Evolutionary conservation across 2,888 invertebrate genomes (phyloP), one percentile per base, ranked within the genome.

Genomic region (Drosophila prolongata): DNA sequence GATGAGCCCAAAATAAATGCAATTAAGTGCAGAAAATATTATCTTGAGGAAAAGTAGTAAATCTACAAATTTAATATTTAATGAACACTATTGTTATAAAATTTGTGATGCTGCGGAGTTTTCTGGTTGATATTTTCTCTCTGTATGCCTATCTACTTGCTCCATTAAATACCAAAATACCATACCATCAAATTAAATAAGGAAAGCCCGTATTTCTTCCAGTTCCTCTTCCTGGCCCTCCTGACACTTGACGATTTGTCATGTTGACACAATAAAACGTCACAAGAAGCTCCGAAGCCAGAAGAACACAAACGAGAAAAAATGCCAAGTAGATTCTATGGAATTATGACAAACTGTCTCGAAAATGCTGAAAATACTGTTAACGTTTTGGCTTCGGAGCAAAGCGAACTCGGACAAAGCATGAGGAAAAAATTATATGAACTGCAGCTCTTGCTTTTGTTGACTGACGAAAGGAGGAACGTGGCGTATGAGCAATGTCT

Each of bases 301-400:
- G 35, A 46, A 50, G 47, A 49, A 35, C 70, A 60, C 42, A 66
- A 66, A 70, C 64, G 61, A 52, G 77, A 65, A 69, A 64, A 76
- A 70, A 75, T 66, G 57, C 46, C 56, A 55, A 76, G 76, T 55
- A 73, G 66, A 87, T 89, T 71, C 80, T 78, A 84, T 87, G 85
- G 87, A 86, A 86, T 86, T 86, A 86, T 86, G 89, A 86, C 85
- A 85, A 89, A 86, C 87, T 86, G 85, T 89, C 89, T 84, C 78
- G 68, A 86, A 86, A 89, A 90, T 90, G 86, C 86, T 87, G 80
- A 79, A 86, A 90, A 87, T 86, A 86, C 84, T 86, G 78, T 75
- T 86, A 88, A 86, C 89, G 83, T 78, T 84, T 77, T 73, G 71
- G 71, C 61, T 57, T 56, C 67, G 75, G 60, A 52, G 44, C 55